These are phyloP conservation scores for Erebia epiphron DNA, from an alignment of 2,888 invertebrate species.

Conservation along the genomic window DNA sequence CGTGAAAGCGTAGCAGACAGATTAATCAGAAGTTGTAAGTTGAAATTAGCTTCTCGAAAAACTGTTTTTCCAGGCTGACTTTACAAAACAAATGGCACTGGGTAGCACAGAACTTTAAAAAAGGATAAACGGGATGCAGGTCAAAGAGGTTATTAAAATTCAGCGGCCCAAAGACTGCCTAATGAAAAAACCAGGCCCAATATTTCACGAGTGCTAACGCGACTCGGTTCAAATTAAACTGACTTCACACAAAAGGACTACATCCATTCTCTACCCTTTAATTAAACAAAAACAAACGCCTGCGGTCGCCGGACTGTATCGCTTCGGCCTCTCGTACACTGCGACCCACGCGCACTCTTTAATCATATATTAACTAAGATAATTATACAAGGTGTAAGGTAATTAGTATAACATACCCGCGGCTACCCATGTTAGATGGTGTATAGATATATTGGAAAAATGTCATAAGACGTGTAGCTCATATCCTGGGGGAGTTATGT, in stretches of 20 bases:
- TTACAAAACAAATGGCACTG: neutral
- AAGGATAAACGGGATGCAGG: neutral
- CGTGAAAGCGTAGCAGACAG: too few relatives aligned
- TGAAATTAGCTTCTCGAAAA: too few relatives aligned
- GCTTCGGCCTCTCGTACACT: constrained; percentile 22
- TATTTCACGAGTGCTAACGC: constrained; percentile 12
- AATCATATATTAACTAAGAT: neutral
- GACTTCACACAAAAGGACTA: constrained; percentile 23
- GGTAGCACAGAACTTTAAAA: neutral
- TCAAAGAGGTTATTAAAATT: constrained; percentile 15
- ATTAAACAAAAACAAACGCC: constrained; percentile 32
- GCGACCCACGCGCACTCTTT: constrained; percentile 9
- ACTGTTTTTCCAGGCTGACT: neutral
- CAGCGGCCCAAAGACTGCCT: neutral
- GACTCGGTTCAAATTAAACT: constrained; percentile 10
- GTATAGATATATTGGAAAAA: too few relatives aligned
- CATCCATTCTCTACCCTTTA: constrained; percentile 31
- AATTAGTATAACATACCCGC: too few relatives aligned
- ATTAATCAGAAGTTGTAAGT: too few relatives aligned
- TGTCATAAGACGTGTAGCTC: too few relatives aligned
- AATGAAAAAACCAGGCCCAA: constrained; percentile 15
- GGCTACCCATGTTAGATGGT: too few relatives aligned
- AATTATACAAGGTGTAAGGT: too few relatives aligned
- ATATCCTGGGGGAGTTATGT: too few relatives aligned
- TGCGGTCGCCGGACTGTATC: constrained; percentile 20